Base-by-base conservation (phyloP, 2,797 vertebrate species). In the Gambusia yucatana region DNA sequence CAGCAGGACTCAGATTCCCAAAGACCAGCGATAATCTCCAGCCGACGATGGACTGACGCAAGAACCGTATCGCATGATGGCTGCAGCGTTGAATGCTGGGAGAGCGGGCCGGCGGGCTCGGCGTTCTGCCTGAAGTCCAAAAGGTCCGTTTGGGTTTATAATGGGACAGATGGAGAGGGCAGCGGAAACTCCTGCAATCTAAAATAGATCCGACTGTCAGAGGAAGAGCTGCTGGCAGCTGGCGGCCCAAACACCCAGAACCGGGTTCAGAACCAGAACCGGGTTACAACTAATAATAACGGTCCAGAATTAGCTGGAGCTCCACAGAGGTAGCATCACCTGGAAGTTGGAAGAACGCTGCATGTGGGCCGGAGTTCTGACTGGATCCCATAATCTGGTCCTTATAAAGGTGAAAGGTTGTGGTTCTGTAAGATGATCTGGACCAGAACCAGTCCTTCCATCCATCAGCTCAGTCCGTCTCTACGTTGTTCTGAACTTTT, bases 201-300 rank as follows among this genome's bases (percentile, higher is more conserved):
- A 92, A 94, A 94, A 93, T 91, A 93, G 92, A 55, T 70, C 83
- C 83, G 91, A 86, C 91, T 94, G 90, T 91, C 85, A 84, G 73
- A 86, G 52, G 80, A 83, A 76, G 79, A 86, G 82, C 83, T 63
- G 87, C 88, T 87, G 78, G 82, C 89, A 91, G 88, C 89, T 91
- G 88, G 89, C 70, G 46, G 67, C 77, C 86, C 73, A 72, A 5
- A 77, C 41, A 30, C 3, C 46, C 36, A 77, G 70, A 61, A 25
- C 41, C 67, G 22, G 50, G 50, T 25, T 52, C 48, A 50, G 2
- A 50, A 50, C 17, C 17, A 50, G 6, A 50, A 50, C 48, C 48
- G 2, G 48, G 48, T 50, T 22, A 3, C 1, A 0, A 50, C 41
- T 3, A 75, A 77, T 41, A 52, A 82, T 77, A 79, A 78, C 28